phyloP scores from a whole-genome alignment of 1,140 invertebrate species.

The Drosophila sturtevanti region DNA sequence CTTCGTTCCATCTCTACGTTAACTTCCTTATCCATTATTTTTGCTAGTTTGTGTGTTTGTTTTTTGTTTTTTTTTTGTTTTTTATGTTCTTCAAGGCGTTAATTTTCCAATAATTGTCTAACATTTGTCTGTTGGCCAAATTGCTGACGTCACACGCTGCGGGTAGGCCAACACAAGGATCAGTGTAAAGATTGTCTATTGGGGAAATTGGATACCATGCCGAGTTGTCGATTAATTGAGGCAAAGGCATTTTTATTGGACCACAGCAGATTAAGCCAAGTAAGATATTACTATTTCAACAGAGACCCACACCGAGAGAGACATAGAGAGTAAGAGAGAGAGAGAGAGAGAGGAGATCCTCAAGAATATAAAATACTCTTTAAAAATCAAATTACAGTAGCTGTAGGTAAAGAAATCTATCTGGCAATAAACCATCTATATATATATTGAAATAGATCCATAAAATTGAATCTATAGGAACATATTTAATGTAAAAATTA shows the following conservation, averaged over 20 bases:
- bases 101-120: constrained; percentile 33
- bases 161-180: constrained; percentile 30
- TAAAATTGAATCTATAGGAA: background rate
- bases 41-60: background rate
- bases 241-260: constrained; percentile 66
- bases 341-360: no score
- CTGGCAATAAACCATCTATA: no score
- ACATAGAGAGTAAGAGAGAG: no score
- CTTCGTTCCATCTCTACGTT: no score
- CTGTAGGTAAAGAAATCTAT: no score
- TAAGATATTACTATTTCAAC: background rate
- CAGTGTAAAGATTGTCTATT: constrained; percentile 16
- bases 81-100: constrained; percentile 24
- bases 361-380: background rate
- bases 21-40: constrained; percentile 26
- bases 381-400: no score
- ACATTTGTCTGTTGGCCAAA: constrained; percentile 17
- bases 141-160: constrained; percentile 56
- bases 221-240: constrained; percentile 73
- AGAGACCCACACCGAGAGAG: no score
- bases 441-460: no score
- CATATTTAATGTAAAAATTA: constrained; percentile 27
- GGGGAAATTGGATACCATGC: constrained; percentile 44
- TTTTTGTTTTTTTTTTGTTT: no score
- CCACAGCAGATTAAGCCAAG: constrained; percentile 9